These are phyloP conservation scores for Ephestia elutella DNA, from an alignment of 1,140 invertebrate genomes.

Conservation along the genomic window DNA sequence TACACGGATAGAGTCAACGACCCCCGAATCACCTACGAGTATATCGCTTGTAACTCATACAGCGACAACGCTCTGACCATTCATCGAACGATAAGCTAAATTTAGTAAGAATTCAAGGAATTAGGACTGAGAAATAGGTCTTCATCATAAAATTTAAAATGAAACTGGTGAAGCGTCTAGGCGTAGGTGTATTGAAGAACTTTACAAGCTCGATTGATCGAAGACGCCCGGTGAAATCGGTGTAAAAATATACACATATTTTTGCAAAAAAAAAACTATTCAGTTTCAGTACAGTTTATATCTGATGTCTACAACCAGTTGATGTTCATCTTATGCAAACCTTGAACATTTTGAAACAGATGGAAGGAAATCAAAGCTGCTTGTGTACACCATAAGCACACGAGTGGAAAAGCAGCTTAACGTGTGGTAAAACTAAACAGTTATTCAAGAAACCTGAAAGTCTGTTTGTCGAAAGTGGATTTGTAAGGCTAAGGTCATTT, in stretches of 20 bases:
- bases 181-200: neutral
- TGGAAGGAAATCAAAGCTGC: too few relatives aligned
- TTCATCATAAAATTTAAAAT: constrained; percentile 23
- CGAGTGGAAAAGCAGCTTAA: neutral
- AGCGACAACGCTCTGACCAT: neutral
- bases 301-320: too few relatives aligned
- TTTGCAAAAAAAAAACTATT: neutral
- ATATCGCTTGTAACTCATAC: constrained; percentile 4
- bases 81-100: constrained; percentile 19
- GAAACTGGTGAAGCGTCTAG: constrained; percentile 12
- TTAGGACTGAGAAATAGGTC: constrained; percentile 18
- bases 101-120: constrained; percentile 22
- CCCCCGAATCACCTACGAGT: constrained; percentile 5
- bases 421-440: too few relatives aligned
- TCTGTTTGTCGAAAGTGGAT: too few relatives aligned
- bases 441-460: too few relatives aligned
- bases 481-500: too few relatives aligned
- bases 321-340: too few relatives aligned
- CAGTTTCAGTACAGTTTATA: too few relatives aligned
- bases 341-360: too few relatives aligned
- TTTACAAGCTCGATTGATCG: neutral
- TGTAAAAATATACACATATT: neutral
- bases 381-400: too few relatives aligned
- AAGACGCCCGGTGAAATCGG: neutral
- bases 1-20: neutral